A percentile compares a stretch with the other conserved stretches of the same genome.
Evolutionary conservation across 53 echinoderm and acorn worm genomes (phyloP).

Genomic region (Astropecten irregularis): DNA sequence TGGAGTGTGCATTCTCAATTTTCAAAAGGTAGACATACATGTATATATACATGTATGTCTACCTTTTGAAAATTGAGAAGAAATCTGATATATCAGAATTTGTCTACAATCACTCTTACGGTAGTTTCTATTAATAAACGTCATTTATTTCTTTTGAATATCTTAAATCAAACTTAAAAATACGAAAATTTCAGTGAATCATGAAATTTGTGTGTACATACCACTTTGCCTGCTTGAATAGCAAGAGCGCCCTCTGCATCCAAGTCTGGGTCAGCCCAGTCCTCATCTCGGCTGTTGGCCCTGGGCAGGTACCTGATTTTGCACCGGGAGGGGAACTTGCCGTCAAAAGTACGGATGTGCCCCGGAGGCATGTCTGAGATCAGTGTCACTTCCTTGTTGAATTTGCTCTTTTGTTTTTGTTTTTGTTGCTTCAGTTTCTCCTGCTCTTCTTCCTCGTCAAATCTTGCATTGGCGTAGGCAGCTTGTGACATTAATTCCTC

Average conservation of each 20-base stretch:
- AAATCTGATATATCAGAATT: too few species aligned
- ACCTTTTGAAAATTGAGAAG: too few species aligned
- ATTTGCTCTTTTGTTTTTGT: constrained; percentile 82
- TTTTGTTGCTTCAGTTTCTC: constrained; percentile 67
- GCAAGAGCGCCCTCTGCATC: constrained; percentile 92
- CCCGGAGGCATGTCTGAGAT: constrained; percentile 88
- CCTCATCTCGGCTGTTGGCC: constrained; percentile 87
- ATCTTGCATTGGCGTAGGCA: constrained; percentile 64
- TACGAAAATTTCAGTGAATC: too few species aligned
- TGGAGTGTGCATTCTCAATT: too few species aligned
- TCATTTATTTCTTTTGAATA: too few species aligned
- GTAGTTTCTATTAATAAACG: too few species aligned
- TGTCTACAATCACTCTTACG: too few species aligned
- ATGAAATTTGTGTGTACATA: constrained; percentile 57
- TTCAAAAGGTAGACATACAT: too few species aligned
- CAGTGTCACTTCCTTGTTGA: constrained; percentile 49
- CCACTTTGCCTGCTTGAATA: constrained; percentile 88
- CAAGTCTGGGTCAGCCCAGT: constrained; percentile 82
- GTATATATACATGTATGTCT: too few species aligned
- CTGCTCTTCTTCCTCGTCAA: constrained; percentile 74
- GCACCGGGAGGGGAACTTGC: constrained; percentile 85
- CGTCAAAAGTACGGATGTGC: constrained; percentile 89
- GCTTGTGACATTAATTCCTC: constrained; percentile 64
- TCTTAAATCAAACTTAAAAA: too few species aligned
- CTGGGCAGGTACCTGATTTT: constrained; percentile 96